Conservation (phyloP, 2,113 vertebrate genomes). For the Elaphurus davidianus region DNA sequence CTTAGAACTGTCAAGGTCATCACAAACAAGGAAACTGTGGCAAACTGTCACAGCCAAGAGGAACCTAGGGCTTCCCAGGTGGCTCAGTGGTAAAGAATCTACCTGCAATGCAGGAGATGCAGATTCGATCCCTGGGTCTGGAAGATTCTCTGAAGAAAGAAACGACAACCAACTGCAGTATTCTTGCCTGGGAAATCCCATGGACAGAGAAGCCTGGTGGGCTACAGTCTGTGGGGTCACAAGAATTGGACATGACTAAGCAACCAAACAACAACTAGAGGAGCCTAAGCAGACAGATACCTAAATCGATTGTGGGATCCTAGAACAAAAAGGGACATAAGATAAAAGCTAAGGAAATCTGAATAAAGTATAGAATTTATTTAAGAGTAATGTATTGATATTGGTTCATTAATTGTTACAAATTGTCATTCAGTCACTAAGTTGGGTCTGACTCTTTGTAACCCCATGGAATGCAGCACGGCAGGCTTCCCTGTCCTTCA, state of each 20-base stretch:
- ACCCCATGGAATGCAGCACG: not conserved
- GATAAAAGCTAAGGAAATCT: not conserved
- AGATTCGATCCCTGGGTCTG: not conserved
- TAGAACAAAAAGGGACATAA: not conserved
- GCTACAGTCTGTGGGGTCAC: not conserved
- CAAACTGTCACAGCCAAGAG: not conserved
- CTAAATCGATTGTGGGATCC: rapidly evolving
- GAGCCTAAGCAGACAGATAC: not conserved
- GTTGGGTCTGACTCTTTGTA: not conserved
- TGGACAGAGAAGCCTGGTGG: not conserved
- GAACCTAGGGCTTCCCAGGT: not conserved
- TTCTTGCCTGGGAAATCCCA: not conserved
- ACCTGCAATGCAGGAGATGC: not conserved
- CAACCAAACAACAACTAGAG: not conserved
- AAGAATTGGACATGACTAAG: not conserved
- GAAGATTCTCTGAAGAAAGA: not conserved
- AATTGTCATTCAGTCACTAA: not conserved
- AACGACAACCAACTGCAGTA: not conserved
- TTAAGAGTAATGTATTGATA: not conserved
- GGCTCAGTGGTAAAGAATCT: not conserved
- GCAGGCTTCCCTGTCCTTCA: not conserved
- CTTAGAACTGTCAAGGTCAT: not conserved
- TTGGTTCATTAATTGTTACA: not conserved
- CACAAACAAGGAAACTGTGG: not conserved
- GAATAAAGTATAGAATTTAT: not conserved